These are phyloP conservation scores for Ctenoplectra terminalis DNA, from an alignment of 1,140 invertebrate species.

Conservation along the genomic window DNA sequence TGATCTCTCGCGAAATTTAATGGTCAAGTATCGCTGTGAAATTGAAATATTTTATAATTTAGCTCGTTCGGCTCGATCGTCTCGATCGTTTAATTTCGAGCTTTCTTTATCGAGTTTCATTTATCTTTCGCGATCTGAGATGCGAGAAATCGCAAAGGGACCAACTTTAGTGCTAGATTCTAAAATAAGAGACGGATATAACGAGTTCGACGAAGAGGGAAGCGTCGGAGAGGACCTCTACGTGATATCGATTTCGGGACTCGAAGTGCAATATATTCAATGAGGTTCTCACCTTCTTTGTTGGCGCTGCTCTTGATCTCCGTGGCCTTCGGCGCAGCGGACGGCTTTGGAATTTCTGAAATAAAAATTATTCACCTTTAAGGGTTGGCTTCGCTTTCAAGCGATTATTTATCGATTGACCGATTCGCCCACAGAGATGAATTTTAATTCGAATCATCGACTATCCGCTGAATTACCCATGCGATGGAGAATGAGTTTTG, in stretches of 20 bases:
- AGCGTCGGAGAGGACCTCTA: slow-evolving; percentile 32
- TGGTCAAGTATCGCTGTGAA: not conserved
- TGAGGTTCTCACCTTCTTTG: slow-evolving; percentile 85
- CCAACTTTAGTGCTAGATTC: slow-evolving; percentile 23
- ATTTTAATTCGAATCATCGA: too few species aligned
- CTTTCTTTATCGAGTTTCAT: too few species aligned
- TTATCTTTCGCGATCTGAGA: not conserved
- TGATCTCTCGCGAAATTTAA: slow-evolving; percentile 22
- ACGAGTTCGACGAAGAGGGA: slow-evolving; percentile 44
- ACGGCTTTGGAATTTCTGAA: slow-evolving; percentile 88
- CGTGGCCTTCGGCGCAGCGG: slow-evolving; percentile 86
- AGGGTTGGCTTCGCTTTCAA: not conserved
- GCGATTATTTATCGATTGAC: too few species aligned
- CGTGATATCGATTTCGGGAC: slow-evolving; percentile 53
- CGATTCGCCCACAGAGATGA: too few species aligned
- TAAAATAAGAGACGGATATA: slow-evolving; percentile 44
- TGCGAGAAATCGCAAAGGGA: not conserved
- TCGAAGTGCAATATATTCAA: slow-evolving; percentile 51
- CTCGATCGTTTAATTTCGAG: not conserved
- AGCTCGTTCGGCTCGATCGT: not conserved
- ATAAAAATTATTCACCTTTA: slow-evolving; percentile 64
- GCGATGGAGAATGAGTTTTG: too few species aligned
- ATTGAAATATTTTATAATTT: not conserved
- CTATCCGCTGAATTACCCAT: too few species aligned
- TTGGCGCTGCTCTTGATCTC: slow-evolving; percentile 87